Evolutionary conservation across 1,140 invertebrate species (phyloP), one percentile per base, ranked within the genome.

Genomic region (Habropoda laboriosa): DNA sequence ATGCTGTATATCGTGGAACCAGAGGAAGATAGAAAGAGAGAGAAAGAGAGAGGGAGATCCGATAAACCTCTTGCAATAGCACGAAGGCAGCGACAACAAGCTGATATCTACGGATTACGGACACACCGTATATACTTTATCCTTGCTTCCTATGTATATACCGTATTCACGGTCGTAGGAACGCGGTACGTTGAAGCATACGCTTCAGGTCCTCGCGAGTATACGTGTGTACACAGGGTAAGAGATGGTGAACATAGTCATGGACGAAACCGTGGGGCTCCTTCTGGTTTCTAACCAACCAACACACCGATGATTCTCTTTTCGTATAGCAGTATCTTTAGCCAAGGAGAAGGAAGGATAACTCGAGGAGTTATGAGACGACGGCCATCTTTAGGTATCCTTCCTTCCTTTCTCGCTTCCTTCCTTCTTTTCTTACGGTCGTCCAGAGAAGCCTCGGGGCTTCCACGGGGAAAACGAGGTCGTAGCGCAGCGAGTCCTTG

Each of bases 351-450:
- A 76, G 55, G 42, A 81, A 68, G 57, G 32, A 71, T n/a, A 61
- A 55, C 47, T 38, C 32, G 61, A 85, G 80, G 80, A 90, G 86
- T 90, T 90, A 89, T 75, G 87, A 89, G 88, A 85, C 71, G 80
- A 86, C 83, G 79, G 82, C 82, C 86, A 89, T 90, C 88, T 89
- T 87, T 87, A 58, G 77, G 71, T 83, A 86, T 81, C 72, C 80
- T 84, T 88, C 66, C 76, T 74, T 83, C 72, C 85, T 81, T 72
- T 47, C 79, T 67, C 76, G 53, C 75, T 81, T 83, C 66, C 70
- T 74, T 81, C 68, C 83, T 79, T 76, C 58, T 77, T 83, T 79
- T 63, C 85, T 79, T 70, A 73, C 73, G 53, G 42, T 47, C 73
- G 68, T 70, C 66, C 47, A 51, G 12, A 49, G 13, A 51, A 53